A percentile compares a stretch with the other conserved stretches of the same genome.
Evolutionary conservation across 2,888 invertebrate genomes (phyloP).

Genomic region (Andrena chrysosceles): DNA sequence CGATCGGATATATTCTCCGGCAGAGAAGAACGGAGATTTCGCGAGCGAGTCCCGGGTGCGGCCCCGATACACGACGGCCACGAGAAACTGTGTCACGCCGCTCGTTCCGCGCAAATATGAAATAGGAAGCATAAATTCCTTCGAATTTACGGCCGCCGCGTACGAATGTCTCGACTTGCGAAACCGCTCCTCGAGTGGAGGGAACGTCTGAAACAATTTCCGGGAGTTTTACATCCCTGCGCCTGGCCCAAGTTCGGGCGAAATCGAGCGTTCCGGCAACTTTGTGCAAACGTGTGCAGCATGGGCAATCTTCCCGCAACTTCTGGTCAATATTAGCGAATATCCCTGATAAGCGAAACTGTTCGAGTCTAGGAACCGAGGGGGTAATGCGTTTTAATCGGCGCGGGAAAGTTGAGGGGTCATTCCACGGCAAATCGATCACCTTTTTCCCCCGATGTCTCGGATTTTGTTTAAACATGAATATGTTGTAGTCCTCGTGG

Average conservation of each 20-base stretch:
- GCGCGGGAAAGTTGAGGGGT: no score
- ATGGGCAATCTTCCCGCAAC: neutral
- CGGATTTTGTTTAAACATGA: no score
- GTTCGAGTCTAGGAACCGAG: no score
- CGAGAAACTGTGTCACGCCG: conserved; percentile 33
- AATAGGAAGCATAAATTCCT: conserved; percentile 50
- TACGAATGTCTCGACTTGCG: conserved; percentile 46
- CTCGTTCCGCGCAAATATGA: conserved; percentile 39
- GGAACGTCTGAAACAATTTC: conserved; percentile 54
- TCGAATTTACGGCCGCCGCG: conserved; percentile 43
- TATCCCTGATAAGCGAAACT: neutral
- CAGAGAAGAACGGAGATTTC: conserved; percentile 11
- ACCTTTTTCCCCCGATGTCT: no score
- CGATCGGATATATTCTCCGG: no score
- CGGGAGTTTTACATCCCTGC: conserved; percentile 37
- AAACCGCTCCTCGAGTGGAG: conserved; percentile 17
- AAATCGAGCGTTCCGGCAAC: conserved; percentile 1
- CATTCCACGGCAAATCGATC: no score
- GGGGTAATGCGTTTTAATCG: no score
- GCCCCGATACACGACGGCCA: conserved; percentile 31
- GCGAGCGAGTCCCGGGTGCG: neutral
- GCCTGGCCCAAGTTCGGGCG: conserved; percentile 7
- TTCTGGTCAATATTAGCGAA: conserved; percentile 22
- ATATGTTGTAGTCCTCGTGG: no score
- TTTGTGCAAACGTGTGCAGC: neutral